Evolutionary conservation across 2,888 invertebrate species (phyloP).

Genomic region (Pammene fasciana): DNA sequence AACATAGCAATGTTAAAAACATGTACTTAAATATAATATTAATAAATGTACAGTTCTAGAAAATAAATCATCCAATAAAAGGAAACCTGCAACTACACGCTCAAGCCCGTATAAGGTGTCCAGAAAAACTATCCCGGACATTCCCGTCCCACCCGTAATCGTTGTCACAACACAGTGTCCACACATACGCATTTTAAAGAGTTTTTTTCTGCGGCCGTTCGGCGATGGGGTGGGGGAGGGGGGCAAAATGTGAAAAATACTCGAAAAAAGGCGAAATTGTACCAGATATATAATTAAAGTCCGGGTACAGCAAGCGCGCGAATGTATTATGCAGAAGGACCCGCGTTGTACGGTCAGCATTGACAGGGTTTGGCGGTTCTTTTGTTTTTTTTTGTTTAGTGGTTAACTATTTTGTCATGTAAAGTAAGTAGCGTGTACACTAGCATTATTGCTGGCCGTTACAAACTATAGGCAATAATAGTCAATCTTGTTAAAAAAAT

Average conservation of each 20-base stretch:
- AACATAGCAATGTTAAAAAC: too few species aligned
- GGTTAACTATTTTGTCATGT: constrained; percentile 6
- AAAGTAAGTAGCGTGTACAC: not conserved
- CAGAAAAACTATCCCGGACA: constrained; percentile 30
- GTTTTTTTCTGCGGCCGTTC: constrained; percentile 73
- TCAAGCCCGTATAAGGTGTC: constrained; percentile 8
- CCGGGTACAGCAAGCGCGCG: constrained; percentile 74
- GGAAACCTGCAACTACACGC: not conserved
- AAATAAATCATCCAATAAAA: not conserved
- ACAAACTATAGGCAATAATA: too few species aligned
- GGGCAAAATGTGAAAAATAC: constrained; percentile 83
- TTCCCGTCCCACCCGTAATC: constrained; percentile 44
- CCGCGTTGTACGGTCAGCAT: constrained; percentile 63
- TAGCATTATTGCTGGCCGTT: not conserved
- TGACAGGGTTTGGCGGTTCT: constrained; percentile 42
- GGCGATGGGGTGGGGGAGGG: constrained; percentile 67
- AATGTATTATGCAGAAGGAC: constrained; percentile 79
- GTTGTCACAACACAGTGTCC: constrained; percentile 51
- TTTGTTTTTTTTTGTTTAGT: constrained; percentile 15
- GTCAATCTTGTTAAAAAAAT: too few species aligned
- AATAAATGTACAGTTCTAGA: not conserved
- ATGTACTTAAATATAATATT: too few species aligned
- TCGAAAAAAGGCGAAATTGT: constrained; percentile 84
- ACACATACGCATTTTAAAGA: constrained; percentile 65
- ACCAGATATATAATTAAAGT: constrained; percentile 84